Base-by-base conservation (phyloP, 2,113 vertebrate species). In the Corydoras maculifer region DNA sequence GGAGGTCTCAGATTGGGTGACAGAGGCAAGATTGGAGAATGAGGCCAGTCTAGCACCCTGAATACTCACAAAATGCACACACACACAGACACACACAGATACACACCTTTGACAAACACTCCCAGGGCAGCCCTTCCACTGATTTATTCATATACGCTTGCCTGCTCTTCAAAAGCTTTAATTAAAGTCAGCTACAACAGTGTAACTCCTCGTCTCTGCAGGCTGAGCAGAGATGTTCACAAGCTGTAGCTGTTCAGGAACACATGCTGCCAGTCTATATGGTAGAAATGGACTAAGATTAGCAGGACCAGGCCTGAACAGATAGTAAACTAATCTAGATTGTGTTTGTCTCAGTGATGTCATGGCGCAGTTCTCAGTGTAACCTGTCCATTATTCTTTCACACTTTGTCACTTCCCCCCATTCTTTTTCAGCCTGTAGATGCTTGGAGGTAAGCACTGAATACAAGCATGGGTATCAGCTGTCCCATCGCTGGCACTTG, bases 101-200 rank as follows among this genome's bases (percentile, higher is more conserved):
- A 68, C 31, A 58, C 65, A 73, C 54, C 58, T 68, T 75, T 75
- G 73, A 80, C 76, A 70, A 72, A 74, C 54, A 53, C 74, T 66
- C 73, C 75, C 65, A 80, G 77, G 43, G 77, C 75, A 60, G 55
- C 72, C 69, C 73, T 8, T 58, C 68, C 62, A 58, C 69, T 75
- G 75, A 75, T 77, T 77, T 79, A 75, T 77, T 72, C 77, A 71
- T 70, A 58, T 72, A 79, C 72, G 66, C 72, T 75, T 68, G 65
- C 77, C 69, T 77, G 75, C 77, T 73, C 72, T 75, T 81, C 72
- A 75, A 75, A 79, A 79, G 77, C 68, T 79, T 79, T 77, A 81
- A 77, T 79, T 77, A 81, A 77, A 81, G 65, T 73, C 53, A 25
- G 71, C 65, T 74, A 76, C 62, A 69, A 60, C 60, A 57, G 68